Evolutionary conservation across 2,113 vertebrate species (phyloP), one percentile per base, ranked within the genome.

Genomic region (Anoura caudifer): DNA sequence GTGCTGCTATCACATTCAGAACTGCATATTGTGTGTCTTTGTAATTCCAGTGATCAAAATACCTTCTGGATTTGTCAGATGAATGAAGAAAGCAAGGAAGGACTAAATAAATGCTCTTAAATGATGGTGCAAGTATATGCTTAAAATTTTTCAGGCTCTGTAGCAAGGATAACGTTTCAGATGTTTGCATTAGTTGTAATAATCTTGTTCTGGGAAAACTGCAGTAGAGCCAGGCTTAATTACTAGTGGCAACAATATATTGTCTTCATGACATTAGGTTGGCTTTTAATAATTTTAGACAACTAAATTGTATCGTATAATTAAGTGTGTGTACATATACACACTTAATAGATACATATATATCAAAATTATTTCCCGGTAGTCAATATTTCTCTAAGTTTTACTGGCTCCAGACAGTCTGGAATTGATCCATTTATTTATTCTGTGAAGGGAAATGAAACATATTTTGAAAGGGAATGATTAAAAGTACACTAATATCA

Each of bases 361-460:
- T 19, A 79, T 82, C 93, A 95, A 92, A 94, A 95, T 22, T 45
- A 86, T 97, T 88, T 38, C 5, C 47, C 28, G 4, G 38, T 81
- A 86, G 67, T 73, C 47, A 41, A 61, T 33, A 69, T 94, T 95
- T 97, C 52, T 45, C 38, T 69, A 84, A 90, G 2, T 96, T 93
- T 24, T 70, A 28, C 77, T 91, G 94, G 91, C 72, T 97, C 89
- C 91, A 97, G 73, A 88, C 50, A 94, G 84, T 95, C 97, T 95
- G 88, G 59, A 94, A 92, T 91, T 73, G 72, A 97, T 96, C 95
- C 22, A 93, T 36, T 89, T 94, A 47, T 91, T 94, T 90, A 50
- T 56, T 54, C 26, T 56, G 7, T 63, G n/a, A 61, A 94, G 63
- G 80, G 92, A 82, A 90, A 82, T 72, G 43, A 86, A 92, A 83